phyloP scores from a whole-genome alignment of 2,113 vertebrate genomes.

The Corythoichthys intestinalis region DNA sequence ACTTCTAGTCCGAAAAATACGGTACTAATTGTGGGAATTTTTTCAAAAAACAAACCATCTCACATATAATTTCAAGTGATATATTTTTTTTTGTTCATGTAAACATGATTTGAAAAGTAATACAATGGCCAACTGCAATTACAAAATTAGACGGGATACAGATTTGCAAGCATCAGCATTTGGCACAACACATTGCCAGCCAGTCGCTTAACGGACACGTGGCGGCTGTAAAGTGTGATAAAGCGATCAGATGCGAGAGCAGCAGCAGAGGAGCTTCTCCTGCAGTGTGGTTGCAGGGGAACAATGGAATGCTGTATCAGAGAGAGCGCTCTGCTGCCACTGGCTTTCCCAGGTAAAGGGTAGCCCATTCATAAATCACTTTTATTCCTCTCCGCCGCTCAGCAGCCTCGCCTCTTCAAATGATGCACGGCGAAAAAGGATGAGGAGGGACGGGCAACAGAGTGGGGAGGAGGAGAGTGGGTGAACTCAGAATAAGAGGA shows the following conservation, averaged over 20 bases:
- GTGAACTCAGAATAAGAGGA: conserved; percentile 3
- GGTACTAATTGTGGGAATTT: no score
- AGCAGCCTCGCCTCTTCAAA: conserved; percentile 68
- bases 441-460: conserved; percentile 35
- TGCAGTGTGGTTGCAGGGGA: conserved; percentile 60
- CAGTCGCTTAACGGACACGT: conserved; percentile 47
- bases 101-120: neutral
- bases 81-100: neutral
- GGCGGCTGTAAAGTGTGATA: conserved; percentile 17
- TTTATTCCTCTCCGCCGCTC: conserved; percentile 66
- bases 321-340: conserved; percentile 53
- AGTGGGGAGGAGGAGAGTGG: neutral
- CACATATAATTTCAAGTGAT: no score
- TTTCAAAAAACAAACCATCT: no score
- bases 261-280: conserved; percentile 50
- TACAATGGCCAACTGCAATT: neutral
- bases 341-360: conserved; percentile 64
- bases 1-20: no score
- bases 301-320: conserved; percentile 65
- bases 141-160: conserved; percentile 6
- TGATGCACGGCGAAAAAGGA: conserved; percentile 71
- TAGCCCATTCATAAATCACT: conserved; percentile 75
- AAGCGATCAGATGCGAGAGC: conserved; percentile 40
- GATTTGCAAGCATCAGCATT: conserved; percentile 6
- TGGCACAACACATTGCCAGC: conserved; percentile 24